Base-by-base conservation (phyloP, 2,888 invertebrate genomes). In the Oeneis ivallda region DNA sequence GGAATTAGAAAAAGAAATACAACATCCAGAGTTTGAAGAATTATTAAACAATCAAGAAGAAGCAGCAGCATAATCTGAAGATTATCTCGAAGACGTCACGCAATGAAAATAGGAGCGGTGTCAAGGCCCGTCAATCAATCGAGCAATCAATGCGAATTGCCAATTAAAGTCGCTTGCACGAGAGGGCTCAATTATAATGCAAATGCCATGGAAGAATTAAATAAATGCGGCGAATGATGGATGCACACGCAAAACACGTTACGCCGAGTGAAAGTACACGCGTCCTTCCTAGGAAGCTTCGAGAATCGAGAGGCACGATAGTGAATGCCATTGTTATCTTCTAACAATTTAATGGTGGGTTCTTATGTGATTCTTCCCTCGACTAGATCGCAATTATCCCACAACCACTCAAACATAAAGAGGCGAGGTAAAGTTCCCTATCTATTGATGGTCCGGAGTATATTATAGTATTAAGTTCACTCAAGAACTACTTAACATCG, bases 131-230 rank as follows among this genome's bases (percentile, higher is more conserved):
- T 66, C 70, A 67, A 71, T 62, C 61, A 45, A 67, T 63, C 69
- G 37, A 47, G 75, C 78, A 76, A 83, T 81, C 76, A 78, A 83
- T 83, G 81, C 78, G 82, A 84, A 85, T 82, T 76, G 77, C 69
- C 79, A 83, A 85, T 86, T 84, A 83, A 76, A 71, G 26, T 75
- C 66, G 75, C 76, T 74, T 76, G 74, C 70, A 49, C 61, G 66
- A 67, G 58, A 73, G 73, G 72, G 72, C 70, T 59, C 72, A 72
- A 75, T 74, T 72, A 72, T 65, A 71, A 71, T 66, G 66, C 65
- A 66, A 71, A 66, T 65, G 69, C 70, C 72, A 72, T 72, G 70
- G 70, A 72, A 71, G 50, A 72, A 15, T 17, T 26, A 26, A 26
- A 70, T 72, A 70, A 67, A 71, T 67, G 56, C 62, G 67, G 11